A percentile compares a stretch with the other conserved stretches of the same genome.
These are phyloP conservation scores for Desmophyllum pertusum DNA, from an alignment of 92 coral and sea anemone genomes.

Conservation along the genomic window DNA sequence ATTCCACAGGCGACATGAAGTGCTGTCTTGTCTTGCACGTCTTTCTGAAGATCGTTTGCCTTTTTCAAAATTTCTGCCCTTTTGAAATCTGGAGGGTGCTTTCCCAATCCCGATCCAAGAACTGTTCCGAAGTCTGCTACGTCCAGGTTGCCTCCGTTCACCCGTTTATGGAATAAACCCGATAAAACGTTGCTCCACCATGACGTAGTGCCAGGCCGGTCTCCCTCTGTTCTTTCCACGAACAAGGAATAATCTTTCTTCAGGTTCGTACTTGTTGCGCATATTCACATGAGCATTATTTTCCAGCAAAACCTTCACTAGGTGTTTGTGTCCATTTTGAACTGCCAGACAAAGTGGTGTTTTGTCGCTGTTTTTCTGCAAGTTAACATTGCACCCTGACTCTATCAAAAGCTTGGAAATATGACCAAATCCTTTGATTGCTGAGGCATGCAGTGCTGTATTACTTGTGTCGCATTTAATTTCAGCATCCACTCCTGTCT, in stretches of 20 bases:
- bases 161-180: conserved; percentile 2
- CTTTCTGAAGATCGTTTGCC: neutral
- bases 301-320: conserved; percentile 6
- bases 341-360: neutral
- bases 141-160: neutral
- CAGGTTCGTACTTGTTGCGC: neutral
- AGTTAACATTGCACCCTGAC: neutral
- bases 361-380: neutral
- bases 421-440: neutral
- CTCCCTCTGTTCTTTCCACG: conserved; percentile 21
- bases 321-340: neutral
- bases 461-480: neutral
- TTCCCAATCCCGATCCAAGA: conserved; percentile 11
- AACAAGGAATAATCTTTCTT: conserved; percentile 16
- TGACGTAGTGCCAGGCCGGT: conserved; percentile 20
- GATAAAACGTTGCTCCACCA: neutral
- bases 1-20: conserved; percentile 10
- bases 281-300: conserved; percentile 6
- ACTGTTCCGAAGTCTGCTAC: conserved; percentile 21
- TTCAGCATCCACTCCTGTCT: neutral
- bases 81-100: neutral
- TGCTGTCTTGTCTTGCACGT: neutral
- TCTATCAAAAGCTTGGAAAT: neutral
- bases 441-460: conserved; percentile 22
- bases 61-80: neutral